Base-by-base conservation (phyloP, 2,797 vertebrate species). In the Gallirallus australis region DNA sequence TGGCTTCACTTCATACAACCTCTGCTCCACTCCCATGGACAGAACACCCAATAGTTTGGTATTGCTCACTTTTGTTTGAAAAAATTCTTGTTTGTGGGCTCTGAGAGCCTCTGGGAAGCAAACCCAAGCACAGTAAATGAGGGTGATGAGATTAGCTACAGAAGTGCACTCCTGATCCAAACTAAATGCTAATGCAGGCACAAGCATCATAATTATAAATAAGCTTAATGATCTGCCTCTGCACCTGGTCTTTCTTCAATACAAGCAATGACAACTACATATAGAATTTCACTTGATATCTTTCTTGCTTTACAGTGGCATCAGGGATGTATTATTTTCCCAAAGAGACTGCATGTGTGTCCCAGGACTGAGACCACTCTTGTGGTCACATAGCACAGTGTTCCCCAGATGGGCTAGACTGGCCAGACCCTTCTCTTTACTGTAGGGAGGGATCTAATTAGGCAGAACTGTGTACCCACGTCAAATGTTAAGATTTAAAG, bases 21-120 rank as follows among this genome's bases (percentile, higher is more conserved):
- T 47, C 52, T 59, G 37, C 35, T 65, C 21, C 63, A 42, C 4
- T 78, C 17, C 37, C 14, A 7, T 5, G 23, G 18, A 16, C 23
- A 5, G 20, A 70, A 12, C 52, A 35, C 1, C 4, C 20, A 11
- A 6, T 27, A 7, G 2, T 0, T n/a, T 20, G 7, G 14, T 59
- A 20, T 23, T 57, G 47, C 19, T 70, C n/a, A 2, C 12, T 75
- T 60, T 31, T 54, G 5, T 27, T 79, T 59, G 28, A 69, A 90
- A 85, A 66, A 52, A 33, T 42, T 68, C 68, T 65, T 33, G 19
- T 37, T 31, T 65, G 13, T 63, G 37, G 33, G 12, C 23, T 66
- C 37, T 35, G 57, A 65, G n/a, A 66, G 40, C 25, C 72, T 56
- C 37, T 4, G 21, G 48, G 57, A 71, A 66, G 17, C 1, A 1